A percentile compares a stretch with the other conserved stretches of the same genome.
phyloP scores from a whole-genome alignment of 2,888 invertebrate genomes.

The Nebria brevicollis region DNA sequence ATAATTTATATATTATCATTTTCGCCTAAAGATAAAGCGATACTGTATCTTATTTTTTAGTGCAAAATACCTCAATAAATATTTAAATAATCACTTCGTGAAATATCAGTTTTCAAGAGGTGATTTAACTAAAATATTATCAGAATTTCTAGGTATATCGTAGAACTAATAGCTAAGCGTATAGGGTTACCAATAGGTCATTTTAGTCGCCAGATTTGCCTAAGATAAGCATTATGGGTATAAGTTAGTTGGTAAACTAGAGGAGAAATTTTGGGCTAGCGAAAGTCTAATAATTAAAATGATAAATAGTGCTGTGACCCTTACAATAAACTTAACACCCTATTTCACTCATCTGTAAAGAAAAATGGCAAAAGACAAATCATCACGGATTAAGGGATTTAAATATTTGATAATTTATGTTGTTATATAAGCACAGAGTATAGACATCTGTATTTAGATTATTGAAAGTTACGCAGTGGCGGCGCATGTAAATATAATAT shows the following conservation, averaged over 20 bases:
- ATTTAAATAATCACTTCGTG: slow-evolving; percentile 30
- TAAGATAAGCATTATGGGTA: not conserved
- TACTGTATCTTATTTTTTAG: no score
- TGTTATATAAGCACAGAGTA: not conserved
- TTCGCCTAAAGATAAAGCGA: no score
- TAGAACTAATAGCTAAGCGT: slow-evolving; percentile 35
- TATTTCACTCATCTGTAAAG: slow-evolving; percentile 17
- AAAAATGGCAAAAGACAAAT: not conserved
- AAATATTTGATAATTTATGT: not conserved
- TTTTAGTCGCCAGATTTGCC: slow-evolving; percentile 2
- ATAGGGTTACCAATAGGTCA: slow-evolving; percentile 37
- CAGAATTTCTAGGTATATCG: slow-evolving; percentile 35
- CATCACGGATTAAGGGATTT: not conserved
- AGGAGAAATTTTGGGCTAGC: slow-evolving; percentile 23
- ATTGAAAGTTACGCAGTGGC: not conserved
- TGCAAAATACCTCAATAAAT: slow-evolving; percentile 2
- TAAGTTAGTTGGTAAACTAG: slow-evolving; percentile 13
- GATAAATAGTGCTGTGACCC: slow-evolving; percentile 41
- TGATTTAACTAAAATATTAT: slow-evolving; percentile 42
- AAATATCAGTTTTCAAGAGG: slow-evolving; percentile 26
- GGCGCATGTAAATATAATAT: not conserved
- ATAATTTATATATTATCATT: no score
- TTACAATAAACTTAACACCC: slow-evolving; percentile 40
- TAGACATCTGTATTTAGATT: not conserved
- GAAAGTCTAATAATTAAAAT: slow-evolving; percentile 33